These are phyloP conservation scores for Gnathonemus echidnorhynchus DNA, from an alignment of 2,113 vertebrate species.

Conservation along the genomic window DNA sequence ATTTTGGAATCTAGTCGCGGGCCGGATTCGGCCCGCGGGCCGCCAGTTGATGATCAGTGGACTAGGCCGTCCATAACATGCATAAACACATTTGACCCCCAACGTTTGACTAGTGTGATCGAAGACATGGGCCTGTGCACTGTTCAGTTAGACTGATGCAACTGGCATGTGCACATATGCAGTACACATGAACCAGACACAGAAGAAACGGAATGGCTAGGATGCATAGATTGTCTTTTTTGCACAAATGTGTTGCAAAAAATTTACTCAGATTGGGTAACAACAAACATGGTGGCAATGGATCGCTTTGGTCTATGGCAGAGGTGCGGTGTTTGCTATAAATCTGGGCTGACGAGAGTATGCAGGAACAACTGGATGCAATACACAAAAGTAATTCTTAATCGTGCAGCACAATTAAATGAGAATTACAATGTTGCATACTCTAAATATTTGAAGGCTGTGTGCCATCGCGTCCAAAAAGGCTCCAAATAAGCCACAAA, in stretches of 20 bases:
- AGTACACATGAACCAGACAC: background rate
- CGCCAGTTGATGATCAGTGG: too few species aligned
- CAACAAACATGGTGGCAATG: background rate
- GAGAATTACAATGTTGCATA: background rate
- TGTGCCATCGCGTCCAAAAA: background rate
- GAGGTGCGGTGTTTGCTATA: background rate
- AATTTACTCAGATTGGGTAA: background rate
- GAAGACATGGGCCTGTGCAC: background rate
- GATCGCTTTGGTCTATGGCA: background rate
- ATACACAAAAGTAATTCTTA: background rate
- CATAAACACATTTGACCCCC: background rate
- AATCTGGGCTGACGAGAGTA: background rate
- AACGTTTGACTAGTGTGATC: background rate
- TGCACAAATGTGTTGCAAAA: background rate
- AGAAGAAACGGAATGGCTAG: background rate
- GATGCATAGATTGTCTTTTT: background rate
- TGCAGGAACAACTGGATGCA: background rate
- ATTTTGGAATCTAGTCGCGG: too few species aligned
- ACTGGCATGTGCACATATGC: background rate
- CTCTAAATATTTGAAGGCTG: background rate
- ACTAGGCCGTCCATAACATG: background rate
- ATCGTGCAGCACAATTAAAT: background rate
- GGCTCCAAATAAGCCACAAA: background rate
- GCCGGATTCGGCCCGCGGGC: too few species aligned
- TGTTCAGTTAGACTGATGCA: background rate